Base-by-base conservation (phyloP, 2,113 vertebrate genomes). In the Neomonachus schauinslandi region DNA sequence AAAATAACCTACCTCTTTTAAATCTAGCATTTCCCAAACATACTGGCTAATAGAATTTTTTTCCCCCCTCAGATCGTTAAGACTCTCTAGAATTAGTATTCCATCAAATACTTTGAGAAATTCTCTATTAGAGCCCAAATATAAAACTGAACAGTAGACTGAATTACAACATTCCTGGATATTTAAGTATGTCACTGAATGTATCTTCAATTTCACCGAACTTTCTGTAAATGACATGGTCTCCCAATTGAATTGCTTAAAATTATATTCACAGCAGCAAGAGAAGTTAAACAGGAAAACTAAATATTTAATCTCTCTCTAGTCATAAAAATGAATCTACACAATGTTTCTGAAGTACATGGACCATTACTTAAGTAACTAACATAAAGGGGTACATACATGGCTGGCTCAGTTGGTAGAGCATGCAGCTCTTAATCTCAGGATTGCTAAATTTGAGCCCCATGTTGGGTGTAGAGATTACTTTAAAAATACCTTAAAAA, bases 61-160 rank as follows among this genome's bases (percentile, higher is more conserved):
- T 85, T 90, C n/a, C 22, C 21, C 59, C 53, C 42, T 89, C n/a
- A 85, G 28, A 87, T n/a, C 15, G 95, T 42, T 83, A 77, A 67
- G 9, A 94, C 15, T 1, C 14, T 36, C 46, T 8, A 88, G 51
- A 90, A 86, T 51, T 89, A 95, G 28, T 74, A 87, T 36, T 49
- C 46, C 63, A 65, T 87, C 33, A 95, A 80, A 94, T 79, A 36
- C 28, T 77, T 42, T 77, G 4, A 24, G 67, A 92, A 94, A 96
- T 80, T 74, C 46, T 77, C 31, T 85, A 72, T 18, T 80, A 77
- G 5, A 51, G 16, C 5, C 55, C 53, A 39, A 79, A 59, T 33
- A 76, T 21, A 91, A 92, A 86, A 42, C 18, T 81, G 33, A 92
- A 89, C 33, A 81, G 55, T 71, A 39, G 31, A 72, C 55, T 80